Conservation (phyloP, 2,888 invertebrate genomes). For the Leptopilina syphax region DNA sequence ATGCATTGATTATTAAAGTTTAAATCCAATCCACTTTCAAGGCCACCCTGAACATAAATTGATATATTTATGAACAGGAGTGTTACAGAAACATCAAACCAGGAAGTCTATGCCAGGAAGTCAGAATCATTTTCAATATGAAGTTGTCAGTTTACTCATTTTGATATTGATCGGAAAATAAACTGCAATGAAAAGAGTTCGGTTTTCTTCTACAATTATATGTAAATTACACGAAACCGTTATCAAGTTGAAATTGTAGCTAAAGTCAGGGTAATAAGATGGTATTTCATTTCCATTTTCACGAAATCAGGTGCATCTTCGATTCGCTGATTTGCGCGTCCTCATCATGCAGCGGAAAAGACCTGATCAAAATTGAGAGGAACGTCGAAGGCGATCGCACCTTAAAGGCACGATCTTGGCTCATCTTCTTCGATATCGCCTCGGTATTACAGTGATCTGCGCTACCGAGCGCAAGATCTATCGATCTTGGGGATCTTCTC, state of each 20-base stretch:
- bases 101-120: no score
- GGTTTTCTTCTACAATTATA: no score
- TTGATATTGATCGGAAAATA: no score
- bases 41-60: no score
- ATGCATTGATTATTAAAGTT: no score
- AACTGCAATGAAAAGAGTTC: no score
- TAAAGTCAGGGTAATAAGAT: neutral
- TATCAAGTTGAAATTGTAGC: neutral
- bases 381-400: constrained; percentile 23
- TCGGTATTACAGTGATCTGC: constrained; percentile 63
- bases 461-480: constrained; percentile 57
- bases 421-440: constrained; percentile 35
- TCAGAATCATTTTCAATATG: no score
- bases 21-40: no score
- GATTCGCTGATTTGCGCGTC: neutral
- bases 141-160: no score
- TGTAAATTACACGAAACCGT: neutral
- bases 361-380: constrained; percentile 16
- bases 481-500: constrained; percentile 27
- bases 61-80: no score
- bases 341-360: constrained; percentile 13
- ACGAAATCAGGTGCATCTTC: neutral
- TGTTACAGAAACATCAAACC: no score
- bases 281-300: constrained; percentile 28
- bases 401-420: constrained; percentile 30